These are phyloP conservation scores for Ceyx erithaca DNA, from an alignment of 2,797 vertebrate species.

Conservation along the genomic window DNA sequence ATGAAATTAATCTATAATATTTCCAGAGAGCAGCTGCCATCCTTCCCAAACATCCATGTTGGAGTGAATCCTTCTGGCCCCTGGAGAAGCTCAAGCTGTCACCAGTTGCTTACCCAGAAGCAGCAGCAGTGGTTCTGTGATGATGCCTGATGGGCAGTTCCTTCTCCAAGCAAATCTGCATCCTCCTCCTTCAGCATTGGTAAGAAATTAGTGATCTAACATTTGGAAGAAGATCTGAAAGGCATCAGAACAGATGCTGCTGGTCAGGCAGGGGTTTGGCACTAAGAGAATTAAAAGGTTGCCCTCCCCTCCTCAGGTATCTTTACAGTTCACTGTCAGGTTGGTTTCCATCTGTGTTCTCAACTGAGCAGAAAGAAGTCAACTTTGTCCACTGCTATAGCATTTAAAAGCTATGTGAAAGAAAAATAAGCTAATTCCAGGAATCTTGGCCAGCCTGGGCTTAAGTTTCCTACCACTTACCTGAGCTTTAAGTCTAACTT, in stretches of 20 bases:
- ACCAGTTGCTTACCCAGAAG: not conserved
- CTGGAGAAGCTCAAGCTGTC: not conserved
- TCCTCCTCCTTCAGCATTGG: not conserved
- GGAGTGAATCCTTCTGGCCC: not conserved
- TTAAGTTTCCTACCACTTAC: not conserved
- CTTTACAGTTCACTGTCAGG: not conserved
- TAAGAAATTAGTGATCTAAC: not conserved
- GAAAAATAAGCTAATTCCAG: not conserved
- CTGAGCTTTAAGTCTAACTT: not conserved
- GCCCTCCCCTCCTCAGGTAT: not conserved
- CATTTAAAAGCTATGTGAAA: not conserved
- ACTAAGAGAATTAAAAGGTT: not conserved
- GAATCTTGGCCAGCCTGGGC: not conserved
- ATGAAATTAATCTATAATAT: not conserved
- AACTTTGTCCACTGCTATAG: not conserved
- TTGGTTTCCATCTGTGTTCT: not conserved
- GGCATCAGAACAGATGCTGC: not conserved
- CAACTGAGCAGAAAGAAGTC: not conserved
- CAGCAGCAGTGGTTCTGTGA: not conserved
- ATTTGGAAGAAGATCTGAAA: not conserved
- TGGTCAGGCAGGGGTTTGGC: not conserved
- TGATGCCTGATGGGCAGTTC: rapidly evolving
- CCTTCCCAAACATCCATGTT: rapidly evolving
- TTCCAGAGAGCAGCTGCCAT: not conserved
- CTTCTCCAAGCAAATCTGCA: not conserved